These are phyloP conservation scores for Holocentrus rufus DNA, from an alignment of 2,797 vertebrate species.

Conservation along the genomic window DNA sequence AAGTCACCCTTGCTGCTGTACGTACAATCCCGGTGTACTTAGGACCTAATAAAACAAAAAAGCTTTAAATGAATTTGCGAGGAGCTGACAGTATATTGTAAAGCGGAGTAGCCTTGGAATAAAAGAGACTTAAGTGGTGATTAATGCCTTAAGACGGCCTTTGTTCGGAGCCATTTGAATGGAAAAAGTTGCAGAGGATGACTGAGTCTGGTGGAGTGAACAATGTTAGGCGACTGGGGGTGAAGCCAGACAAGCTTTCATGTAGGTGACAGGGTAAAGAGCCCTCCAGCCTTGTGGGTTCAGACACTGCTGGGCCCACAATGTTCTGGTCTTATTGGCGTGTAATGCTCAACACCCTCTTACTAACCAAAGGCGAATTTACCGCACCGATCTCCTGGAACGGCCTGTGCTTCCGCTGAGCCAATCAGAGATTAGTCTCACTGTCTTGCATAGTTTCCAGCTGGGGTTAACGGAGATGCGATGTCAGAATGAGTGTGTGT, in stretches of 20 bases:
- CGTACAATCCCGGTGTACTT: conserved; percentile 3
- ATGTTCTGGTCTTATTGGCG: conserved; percentile 44
- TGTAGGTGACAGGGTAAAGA: not conserved
- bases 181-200: conserved; percentile 7
- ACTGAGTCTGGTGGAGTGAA: not conserved
- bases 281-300: conserved; percentile 33
- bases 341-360: conserved; percentile 53
- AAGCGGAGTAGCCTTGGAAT: not conserved
- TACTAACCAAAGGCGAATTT: conserved; percentile 38
- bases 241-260: not conserved
- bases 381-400: conserved; percentile 46
- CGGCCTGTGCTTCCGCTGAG: conserved; percentile 17
- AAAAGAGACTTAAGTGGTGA: not conserved
- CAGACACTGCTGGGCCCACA: conserved; percentile 38
- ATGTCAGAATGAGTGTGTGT: conserved; percentile 28
- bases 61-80: not conserved
- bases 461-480: conserved; percentile 36
- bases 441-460: conserved; percentile 61
- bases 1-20: not conserved
- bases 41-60: not conserved
- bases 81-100: not conserved
- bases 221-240: not conserved
- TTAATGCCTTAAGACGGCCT: not conserved
- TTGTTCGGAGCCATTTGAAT: not conserved
- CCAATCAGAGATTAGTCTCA: conserved; percentile 51